These are phyloP conservation scores for Magallana nippona DNA, from an alignment of 2,888 invertebrate species.

Conservation along the genomic window DNA sequence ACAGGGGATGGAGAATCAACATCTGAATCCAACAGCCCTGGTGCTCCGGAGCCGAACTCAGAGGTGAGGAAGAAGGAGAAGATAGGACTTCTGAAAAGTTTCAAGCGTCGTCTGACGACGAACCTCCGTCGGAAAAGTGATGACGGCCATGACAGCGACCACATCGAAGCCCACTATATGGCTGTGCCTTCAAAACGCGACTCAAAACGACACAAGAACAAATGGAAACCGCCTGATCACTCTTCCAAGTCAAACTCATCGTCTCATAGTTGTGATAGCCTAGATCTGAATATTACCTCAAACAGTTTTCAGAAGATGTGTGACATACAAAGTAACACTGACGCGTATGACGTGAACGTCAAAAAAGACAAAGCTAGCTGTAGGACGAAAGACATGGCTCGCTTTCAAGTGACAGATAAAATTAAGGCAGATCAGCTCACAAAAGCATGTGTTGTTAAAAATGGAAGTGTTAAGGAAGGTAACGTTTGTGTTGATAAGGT, in stretches of 20 bases:
- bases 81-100: constrained; percentile 68
- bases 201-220: constrained; percentile 65
- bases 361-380: constrained; percentile 70
- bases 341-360: constrained; percentile 62
- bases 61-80: constrained; percentile 66
- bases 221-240: constrained; percentile 64
- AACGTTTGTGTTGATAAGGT: constrained; percentile 38
- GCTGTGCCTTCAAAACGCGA: constrained; percentile 57
- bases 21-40: constrained; percentile 36
- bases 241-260: constrained; percentile 67
- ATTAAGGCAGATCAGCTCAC: constrained; percentile 59
- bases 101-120: constrained; percentile 66
- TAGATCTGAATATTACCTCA: constrained; percentile 65
- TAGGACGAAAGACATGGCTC: constrained; percentile 70
- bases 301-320: constrained; percentile 62
- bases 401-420: constrained; percentile 44
- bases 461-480: constrained; percentile 42
- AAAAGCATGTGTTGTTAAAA: constrained; percentile 46
- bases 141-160: constrained; percentile 55
- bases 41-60: constrained; percentile 41
- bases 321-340: constrained; percentile 70
- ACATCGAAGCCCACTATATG: constrained; percentile 55
- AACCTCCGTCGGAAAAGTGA: constrained; percentile 66
- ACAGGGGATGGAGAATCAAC: constrained; percentile 46
- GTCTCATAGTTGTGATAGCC: constrained; percentile 71